phyloP scores from a whole-genome alignment of 2,113 vertebrate genomes.

The Sorex fumeus region DNA sequence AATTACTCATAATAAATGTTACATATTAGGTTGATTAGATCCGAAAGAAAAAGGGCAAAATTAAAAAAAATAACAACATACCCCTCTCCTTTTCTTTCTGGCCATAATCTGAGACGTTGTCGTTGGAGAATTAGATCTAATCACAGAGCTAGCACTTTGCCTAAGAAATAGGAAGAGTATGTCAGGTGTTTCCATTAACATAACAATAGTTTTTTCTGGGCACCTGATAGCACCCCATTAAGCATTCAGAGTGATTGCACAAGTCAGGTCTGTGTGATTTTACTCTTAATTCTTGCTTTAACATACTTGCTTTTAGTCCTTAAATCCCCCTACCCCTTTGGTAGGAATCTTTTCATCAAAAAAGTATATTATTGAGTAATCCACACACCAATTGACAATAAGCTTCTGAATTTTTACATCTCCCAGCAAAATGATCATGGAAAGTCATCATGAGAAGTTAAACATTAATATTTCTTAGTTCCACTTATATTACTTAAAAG shows the following conservation, averaged over 20 bases:
- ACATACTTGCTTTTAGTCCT: conserved; percentile 34
- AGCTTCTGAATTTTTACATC: conserved; percentile 37
- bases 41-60: conserved; percentile 32
- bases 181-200: conserved; percentile 82
- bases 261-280: not conserved
- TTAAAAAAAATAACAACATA: conserved; percentile 79
- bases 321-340: conserved; percentile 46
- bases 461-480: conserved; percentile 13
- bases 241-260: not conserved
- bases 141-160: conserved; percentile 90
- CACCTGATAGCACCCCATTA: not conserved
- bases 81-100: conserved; percentile 96
- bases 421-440: conserved; percentile 52
- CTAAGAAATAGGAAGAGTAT: conserved; percentile 86
- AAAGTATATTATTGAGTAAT: conserved; percentile 17
- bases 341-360: conserved; percentile 21
- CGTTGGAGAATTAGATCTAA: conserved; percentile 94
- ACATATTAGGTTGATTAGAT: conserved; percentile 59
- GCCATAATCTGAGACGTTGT: conserved; percentile 96
- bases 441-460: conserved; percentile 35
- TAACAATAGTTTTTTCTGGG: conserved; percentile 44
- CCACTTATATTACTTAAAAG: conserved; percentile 60
- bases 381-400: conserved; percentile 37
- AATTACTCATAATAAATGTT: conserved; percentile 63
- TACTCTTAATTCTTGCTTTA: conserved; percentile 67